phyloP scores from a whole-genome alignment of 2,113 vertebrate genomes.

The Lipotes vexillifer region DNA sequence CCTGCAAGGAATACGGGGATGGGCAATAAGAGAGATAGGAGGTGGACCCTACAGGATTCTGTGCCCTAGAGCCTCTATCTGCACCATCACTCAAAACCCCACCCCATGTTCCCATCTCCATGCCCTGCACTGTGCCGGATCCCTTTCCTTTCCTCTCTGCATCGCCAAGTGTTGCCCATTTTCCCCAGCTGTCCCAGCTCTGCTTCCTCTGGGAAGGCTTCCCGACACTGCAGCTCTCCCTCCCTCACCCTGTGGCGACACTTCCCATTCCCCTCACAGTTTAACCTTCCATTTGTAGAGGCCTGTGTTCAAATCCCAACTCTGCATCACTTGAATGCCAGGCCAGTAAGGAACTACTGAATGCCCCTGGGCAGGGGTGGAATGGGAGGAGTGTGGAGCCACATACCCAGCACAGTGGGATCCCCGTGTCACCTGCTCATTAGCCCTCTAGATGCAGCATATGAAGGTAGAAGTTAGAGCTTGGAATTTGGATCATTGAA shows the following conservation, averaged over 20 bases:
- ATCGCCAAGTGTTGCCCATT: not conserved
- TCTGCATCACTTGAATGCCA: not conserved
- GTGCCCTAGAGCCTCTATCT: not conserved
- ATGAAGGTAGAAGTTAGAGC: not conserved
- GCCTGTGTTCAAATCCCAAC: not conserved
- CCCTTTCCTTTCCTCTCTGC: not conserved
- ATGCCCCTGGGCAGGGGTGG: not conserved
- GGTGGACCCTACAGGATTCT: not conserved
- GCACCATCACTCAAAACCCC: not conserved
- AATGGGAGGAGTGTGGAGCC: fast-evolving
- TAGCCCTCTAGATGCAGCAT: not conserved
- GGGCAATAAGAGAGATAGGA: not conserved
- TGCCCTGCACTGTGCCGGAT: not conserved
- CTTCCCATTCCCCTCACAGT: not conserved
- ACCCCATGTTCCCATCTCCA: not conserved
- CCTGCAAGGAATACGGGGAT: no score
- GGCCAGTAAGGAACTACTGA: not conserved
- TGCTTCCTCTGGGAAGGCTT: not conserved
- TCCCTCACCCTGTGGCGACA: not conserved
- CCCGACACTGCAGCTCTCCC: not conserved
- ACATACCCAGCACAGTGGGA: not conserved
- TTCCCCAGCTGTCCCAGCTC: not conserved
- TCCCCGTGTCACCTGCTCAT: not conserved
- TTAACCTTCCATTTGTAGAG: not conserved
- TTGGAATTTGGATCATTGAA: not conserved